A percentile compares a stretch with the other conserved stretches of the same genome.
Evolutionary conservation across 2,888 invertebrate species (phyloP).

Genomic region (Zeuzera pyrina): DNA sequence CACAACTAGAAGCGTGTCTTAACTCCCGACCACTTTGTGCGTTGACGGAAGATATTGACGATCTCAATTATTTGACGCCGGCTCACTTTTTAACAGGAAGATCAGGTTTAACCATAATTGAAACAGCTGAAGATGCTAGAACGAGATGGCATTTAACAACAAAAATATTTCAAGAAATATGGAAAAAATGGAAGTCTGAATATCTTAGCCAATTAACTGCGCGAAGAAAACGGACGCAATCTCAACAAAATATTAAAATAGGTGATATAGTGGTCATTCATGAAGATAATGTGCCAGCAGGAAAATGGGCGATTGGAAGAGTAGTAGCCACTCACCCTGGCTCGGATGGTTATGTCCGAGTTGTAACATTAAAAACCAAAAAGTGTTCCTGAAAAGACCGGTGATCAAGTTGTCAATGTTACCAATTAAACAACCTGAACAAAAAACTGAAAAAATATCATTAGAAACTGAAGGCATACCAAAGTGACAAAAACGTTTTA

Average conservation of each 20-base stretch:
- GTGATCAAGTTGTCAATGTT: too few species aligned
- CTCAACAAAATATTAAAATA: constrained; percentile 5
- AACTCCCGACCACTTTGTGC: too few species aligned
- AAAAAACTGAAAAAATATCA: too few species aligned
- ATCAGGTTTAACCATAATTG: too few species aligned
- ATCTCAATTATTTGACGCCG: too few species aligned
- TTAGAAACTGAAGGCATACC: too few species aligned
- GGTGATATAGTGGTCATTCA: constrained; percentile 9
- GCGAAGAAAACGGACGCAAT: constrained; percentile 8
- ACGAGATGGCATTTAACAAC: constrained; percentile 5
- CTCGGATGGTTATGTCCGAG: constrained; percentile 1
- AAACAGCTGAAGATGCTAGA: too few species aligned
- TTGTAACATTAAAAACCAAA: neutral
- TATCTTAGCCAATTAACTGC: constrained; percentile 7
- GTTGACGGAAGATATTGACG: too few species aligned
- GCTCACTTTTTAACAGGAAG: too few species aligned
- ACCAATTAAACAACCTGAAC: too few species aligned
- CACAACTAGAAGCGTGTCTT: too few species aligned
- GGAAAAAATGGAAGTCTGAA: constrained; percentile 9
- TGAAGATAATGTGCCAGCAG: constrained; percentile 11
- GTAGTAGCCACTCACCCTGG: constrained; percentile 3
- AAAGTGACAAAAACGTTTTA: too few species aligned
- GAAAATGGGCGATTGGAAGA: constrained; percentile 10
- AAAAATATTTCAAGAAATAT: constrained; percentile 6
- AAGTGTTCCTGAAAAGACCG: neutral